phyloP scores from a whole-genome alignment of 1,140 invertebrate species.

The Augochlora pura region DNA sequence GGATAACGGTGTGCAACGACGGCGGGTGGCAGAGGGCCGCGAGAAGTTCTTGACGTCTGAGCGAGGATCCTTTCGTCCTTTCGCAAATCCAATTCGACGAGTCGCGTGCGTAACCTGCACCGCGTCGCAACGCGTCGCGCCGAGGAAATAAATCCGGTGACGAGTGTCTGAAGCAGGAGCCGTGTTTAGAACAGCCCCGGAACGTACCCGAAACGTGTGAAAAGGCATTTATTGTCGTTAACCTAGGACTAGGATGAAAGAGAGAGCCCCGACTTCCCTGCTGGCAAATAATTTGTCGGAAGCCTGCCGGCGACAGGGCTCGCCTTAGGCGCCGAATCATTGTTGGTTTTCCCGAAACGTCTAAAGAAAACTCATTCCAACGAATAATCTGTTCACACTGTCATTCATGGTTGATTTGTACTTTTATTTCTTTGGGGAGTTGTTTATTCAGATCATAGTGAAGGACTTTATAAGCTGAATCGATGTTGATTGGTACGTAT shows the following conservation, averaged over 20 bases:
- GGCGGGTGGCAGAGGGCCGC: neutral
- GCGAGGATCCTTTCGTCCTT: conserved; percentile 17
- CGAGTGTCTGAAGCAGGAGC: conserved; percentile 38
- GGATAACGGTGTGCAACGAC: conserved; percentile 9
- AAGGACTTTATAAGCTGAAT: too few relatives aligned
- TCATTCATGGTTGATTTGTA: too few relatives aligned
- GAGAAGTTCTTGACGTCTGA: conserved; percentile 48
- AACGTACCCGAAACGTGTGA: conserved; percentile 9
- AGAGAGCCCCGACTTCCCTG: conserved; percentile 11
- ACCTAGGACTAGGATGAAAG: conserved; percentile 7
- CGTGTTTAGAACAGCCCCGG: conserved; percentile 10
- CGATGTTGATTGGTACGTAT: too few relatives aligned
- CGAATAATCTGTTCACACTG: too few relatives aligned
- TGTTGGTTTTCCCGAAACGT: neutral
- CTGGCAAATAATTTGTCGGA: conserved; percentile 11
- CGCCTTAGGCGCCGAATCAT: neutral
- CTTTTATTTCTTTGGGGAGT: too few relatives aligned
- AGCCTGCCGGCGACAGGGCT: conserved; percentile 7
- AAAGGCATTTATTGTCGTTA: conserved; percentile 44
- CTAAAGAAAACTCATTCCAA: neutral
- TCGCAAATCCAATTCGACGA: conserved; percentile 50
- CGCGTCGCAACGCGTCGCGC: neutral
- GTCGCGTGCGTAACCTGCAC: conserved; percentile 20
- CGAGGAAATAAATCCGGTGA: conserved; percentile 49
- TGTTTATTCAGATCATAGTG: too few relatives aligned